These are phyloP conservation scores for Sinocyclocheilus rhinocerous DNA, from an alignment of 2,113 vertebrate species.

Conservation along the genomic window DNA sequence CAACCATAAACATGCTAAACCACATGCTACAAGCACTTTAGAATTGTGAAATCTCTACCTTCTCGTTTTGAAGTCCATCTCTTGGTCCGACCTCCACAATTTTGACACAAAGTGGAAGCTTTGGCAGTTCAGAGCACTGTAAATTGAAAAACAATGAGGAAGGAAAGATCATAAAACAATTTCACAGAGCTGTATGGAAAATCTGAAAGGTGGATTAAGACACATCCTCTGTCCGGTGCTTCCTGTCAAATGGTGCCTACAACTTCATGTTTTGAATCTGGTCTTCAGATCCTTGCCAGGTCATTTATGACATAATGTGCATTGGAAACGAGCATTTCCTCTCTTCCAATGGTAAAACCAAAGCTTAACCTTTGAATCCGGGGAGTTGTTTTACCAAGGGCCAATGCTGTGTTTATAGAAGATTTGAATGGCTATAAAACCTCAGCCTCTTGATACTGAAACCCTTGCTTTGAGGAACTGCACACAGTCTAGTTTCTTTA, in stretches of 20 bases:
- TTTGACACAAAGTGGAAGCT: conserved; percentile 87
- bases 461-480: neutral
- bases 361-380: conserved; percentile 24
- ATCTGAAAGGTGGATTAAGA: conserved; percentile 34
- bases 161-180: conserved; percentile 20
- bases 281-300: conserved; percentile 22
- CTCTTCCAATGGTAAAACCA: conserved; percentile 32
- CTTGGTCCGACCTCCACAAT: conserved; percentile 95
- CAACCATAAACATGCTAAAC: neutral
- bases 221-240: conserved; percentile 26
- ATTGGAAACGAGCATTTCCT: conserved; percentile 30
- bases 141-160: conserved; percentile 59
- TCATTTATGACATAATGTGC: conserved; percentile 47
- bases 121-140: conserved; percentile 73
- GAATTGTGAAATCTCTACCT: conserved; percentile 74
- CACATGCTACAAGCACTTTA: neutral
- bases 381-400: neutral
- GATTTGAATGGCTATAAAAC: conserved; percentile 30
- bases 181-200: conserved; percentile 31
- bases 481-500: conserved; percentile 17
- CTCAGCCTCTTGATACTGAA: neutral
- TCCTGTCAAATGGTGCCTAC: conserved; percentile 40
- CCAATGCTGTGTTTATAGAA: conserved; percentile 15
- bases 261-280: conserved; percentile 35
- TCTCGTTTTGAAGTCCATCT: conserved; percentile 96